phyloP scores from a whole-genome alignment of 2,113 vertebrate species.

The Typhlomys cinereus region DNA sequence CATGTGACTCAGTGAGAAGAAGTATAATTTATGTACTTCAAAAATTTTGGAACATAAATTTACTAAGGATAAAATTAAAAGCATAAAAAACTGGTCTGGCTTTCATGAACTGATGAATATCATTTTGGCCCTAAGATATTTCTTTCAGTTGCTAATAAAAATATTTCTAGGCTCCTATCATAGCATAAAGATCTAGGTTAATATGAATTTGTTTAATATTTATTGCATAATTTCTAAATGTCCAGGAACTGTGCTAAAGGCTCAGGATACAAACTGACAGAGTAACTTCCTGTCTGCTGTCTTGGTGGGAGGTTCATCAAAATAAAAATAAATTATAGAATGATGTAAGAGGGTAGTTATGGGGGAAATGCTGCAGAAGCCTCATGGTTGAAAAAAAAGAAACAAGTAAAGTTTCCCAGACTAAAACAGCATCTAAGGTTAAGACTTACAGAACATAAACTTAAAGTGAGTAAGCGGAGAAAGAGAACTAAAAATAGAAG shows the following conservation, averaged over 20 bases:
- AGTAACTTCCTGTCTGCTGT: background rate
- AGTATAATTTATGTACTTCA: background rate
- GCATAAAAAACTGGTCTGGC: background rate
- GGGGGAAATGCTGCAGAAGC: background rate
- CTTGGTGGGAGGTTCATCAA: background rate
- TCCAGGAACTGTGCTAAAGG: background rate
- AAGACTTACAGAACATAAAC: background rate
- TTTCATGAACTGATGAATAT: background rate
- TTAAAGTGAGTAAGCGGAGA: background rate
- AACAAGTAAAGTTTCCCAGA: background rate
- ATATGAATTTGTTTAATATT: background rate
- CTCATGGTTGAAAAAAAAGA: background rate
- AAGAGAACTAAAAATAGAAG: background rate
- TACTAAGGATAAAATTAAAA: background rate
- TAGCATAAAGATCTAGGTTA: background rate
- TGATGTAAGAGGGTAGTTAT: background rate
- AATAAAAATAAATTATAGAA: background rate
- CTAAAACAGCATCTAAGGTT: background rate
- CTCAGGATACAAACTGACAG: background rate
- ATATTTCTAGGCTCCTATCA: background rate
- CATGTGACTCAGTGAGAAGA: background rate
- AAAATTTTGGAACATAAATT: background rate
- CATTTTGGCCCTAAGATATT: background rate
- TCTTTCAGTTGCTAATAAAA: background rate
- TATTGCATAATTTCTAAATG: background rate